Percentiles rank a stretch among this genome's conserved stretches.
These are phyloP conservation scores for Enteromius afrohamiltoni DNA, from an alignment of 2,797 vertebrate genomes.

Conservation along the genomic window DNA sequence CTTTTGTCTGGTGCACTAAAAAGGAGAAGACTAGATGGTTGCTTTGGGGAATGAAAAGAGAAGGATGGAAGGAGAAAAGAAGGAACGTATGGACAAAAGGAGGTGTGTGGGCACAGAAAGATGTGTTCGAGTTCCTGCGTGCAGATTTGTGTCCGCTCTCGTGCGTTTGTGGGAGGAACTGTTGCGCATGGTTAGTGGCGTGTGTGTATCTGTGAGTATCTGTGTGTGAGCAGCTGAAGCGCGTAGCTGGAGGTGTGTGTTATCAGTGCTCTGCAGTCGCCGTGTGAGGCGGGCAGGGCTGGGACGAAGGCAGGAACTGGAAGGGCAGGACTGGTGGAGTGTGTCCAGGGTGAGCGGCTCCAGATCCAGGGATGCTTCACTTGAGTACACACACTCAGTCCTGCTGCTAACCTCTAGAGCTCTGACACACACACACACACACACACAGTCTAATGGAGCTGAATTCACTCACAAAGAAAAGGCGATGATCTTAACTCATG, in stretches of 20 bases:
- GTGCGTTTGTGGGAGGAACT: constrained; percentile 65
- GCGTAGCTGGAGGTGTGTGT: constrained; percentile 70
- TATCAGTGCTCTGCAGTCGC: constrained; percentile 77
- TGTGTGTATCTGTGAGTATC: constrained; percentile 59
- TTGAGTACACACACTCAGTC: constrained; percentile 48
- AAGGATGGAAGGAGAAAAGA: constrained; percentile 65
- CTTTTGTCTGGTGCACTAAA: constrained; percentile 25
- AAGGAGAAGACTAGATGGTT: constrained; percentile 5
- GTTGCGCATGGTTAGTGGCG: constrained; percentile 43
- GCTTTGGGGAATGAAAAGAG: constrained; percentile 64
- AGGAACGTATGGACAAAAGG: constrained; percentile 59
- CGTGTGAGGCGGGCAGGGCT: constrained; percentile 62
- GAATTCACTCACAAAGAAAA: neutral
- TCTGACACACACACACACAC: constrained; percentile 50
- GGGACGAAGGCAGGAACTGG: constrained; percentile 54
- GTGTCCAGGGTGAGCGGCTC: constrained; percentile 55
- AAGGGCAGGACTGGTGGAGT: constrained; percentile 50
- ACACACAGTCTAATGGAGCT: constrained; percentile 15
- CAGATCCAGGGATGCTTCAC: constrained; percentile 56
- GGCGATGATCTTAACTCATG: neutral
- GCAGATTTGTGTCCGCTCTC: constrained; percentile 60
- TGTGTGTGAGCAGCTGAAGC: constrained; percentile 62
- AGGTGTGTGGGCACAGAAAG: constrained; percentile 59
- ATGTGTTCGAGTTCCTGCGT: constrained; percentile 52
- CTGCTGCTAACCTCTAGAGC: constrained; percentile 45